Base-by-base conservation (phyloP, 2,797 vertebrate genomes). In the Bradypus variegatus region DNA sequence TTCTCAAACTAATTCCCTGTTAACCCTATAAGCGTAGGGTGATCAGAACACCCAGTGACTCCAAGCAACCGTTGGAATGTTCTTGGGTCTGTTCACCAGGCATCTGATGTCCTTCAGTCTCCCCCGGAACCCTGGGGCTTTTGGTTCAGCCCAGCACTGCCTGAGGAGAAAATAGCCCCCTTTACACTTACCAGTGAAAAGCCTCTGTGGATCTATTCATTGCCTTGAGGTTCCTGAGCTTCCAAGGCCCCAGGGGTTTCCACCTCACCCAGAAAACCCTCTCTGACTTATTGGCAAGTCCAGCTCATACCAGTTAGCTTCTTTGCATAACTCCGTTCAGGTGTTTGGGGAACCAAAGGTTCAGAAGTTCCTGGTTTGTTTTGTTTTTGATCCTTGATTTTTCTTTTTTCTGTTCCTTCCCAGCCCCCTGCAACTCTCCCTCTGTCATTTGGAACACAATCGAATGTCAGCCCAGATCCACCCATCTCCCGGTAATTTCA, bases 311-410 rank as follows among this genome's bases (percentile, higher is more conserved):
- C 89, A 91, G 64, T 92, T 95, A 93, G 88, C 77, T 87, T 81
- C 62, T 80, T 58, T 81, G 87, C 86, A n/a, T 64, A 87, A 93
- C 90, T 86, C 80, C 76, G 91, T 86, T 83, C 93, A 95, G 89
- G 36, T 86, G 60, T 89, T 80, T 45, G 38, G 58, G 55, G 13
- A 92, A 79, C 76, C 88, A 60, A 86, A 86, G 2, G 23, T 86
- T 92, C 53, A 3, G 23, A 78, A 79, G 60, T 41, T n/a, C 41
- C 41, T 11, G 38, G 45, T 80, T 88, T 76, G 33, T 31, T 87
- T 48, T 55, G n/a, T 1, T 88, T 93, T 60, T 50, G 29, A 88
- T 58, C 11, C 31, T 91, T 48, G 69, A 11, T 78, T 94, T 93
- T 89, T 64, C 33, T 89, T 58, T 64, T 41, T 45, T 31, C 2